Percentiles rank a stretch among this genome's conserved stretches.
These are phyloP conservation scores for Trididemnum nubilum DNA, from an alignment of 23 tunicate genomes.

Conservation along the genomic window DNA sequence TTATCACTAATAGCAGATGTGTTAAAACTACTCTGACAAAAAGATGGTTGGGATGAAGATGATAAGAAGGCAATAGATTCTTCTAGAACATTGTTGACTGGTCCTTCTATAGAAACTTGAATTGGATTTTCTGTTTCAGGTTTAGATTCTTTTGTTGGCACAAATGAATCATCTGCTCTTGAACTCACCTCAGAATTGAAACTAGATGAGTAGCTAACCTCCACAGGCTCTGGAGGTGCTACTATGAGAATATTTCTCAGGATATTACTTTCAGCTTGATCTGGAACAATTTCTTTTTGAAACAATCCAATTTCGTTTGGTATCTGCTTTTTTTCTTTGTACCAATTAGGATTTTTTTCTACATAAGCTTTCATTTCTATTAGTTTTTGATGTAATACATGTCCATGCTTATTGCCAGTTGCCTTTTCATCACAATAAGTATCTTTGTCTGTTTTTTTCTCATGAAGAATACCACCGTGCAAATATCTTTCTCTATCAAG, in stretches of 20 bases:
- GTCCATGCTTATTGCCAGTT: slow-evolving; percentile 38
- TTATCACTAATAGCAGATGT: too few species aligned
- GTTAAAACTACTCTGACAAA: too few species aligned
- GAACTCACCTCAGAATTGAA: neutral
- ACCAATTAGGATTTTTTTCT: slow-evolving; percentile 49
- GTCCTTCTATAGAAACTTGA: neutral
- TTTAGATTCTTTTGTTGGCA: neutral
- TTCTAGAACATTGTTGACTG: neutral
- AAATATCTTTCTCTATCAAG: slow-evolving; percentile 37
- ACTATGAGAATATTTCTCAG: neutral
- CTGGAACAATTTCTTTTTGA: neutral
- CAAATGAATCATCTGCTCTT: neutral
- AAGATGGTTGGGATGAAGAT: too few species aligned
- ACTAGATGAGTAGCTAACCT: neutral
- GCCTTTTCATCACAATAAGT: slow-evolving; percentile 26
- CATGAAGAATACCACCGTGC: slow-evolving; percentile 18
- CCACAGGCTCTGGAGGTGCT: neutral
- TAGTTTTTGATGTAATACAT: slow-evolving; percentile 9
- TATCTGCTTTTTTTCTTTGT: neutral
- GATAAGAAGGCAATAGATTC: neutral
- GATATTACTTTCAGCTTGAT: neutral
- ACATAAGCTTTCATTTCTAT: slow-evolving; percentile 36
- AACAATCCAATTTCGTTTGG: neutral
- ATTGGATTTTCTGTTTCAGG: neutral
- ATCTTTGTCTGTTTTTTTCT: slow-evolving; percentile 47